Conservation (phyloP, 2,113 vertebrate genomes). For the Falco punctatus region DNA sequence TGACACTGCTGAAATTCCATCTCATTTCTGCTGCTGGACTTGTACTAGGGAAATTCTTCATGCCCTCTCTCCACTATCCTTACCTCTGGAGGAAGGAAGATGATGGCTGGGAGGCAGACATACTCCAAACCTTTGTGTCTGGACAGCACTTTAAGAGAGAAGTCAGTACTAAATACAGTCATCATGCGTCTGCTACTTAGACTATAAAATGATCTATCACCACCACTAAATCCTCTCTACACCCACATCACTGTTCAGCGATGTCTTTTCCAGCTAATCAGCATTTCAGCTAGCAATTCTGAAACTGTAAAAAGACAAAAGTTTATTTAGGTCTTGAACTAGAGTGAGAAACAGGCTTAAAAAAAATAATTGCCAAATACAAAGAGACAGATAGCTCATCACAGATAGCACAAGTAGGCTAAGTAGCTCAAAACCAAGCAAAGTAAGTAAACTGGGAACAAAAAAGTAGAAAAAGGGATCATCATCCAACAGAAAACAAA, state of each 20-base stretch:
- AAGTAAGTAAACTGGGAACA: background rate
- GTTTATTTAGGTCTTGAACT: background rate
- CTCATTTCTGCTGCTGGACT: background rate
- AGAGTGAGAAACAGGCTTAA: background rate
- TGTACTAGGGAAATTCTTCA: background rate
- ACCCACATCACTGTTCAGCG: background rate
- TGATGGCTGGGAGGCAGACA: background rate
- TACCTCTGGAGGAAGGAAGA: background rate
- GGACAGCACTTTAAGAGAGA: background rate
- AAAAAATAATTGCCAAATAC: background rate
- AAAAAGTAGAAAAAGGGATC: background rate
- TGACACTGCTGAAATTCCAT: background rate
- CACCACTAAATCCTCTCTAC: background rate
- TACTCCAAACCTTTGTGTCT: background rate
- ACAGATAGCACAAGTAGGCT: background rate
- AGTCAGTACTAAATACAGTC: background rate
- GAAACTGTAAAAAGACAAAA: background rate
- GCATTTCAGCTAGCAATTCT: background rate
- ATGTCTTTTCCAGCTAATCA: background rate
- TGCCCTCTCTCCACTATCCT: background rate
- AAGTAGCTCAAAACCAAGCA: background rate
- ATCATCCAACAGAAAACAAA: background rate
- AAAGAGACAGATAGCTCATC: background rate
- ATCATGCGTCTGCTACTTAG: background rate
- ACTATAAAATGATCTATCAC: background rate